Evolutionary conservation across 1,140 invertebrate genomes (phyloP), one percentile per base, ranked within the genome.

Genomic region (Drosophila burlai): DNA sequence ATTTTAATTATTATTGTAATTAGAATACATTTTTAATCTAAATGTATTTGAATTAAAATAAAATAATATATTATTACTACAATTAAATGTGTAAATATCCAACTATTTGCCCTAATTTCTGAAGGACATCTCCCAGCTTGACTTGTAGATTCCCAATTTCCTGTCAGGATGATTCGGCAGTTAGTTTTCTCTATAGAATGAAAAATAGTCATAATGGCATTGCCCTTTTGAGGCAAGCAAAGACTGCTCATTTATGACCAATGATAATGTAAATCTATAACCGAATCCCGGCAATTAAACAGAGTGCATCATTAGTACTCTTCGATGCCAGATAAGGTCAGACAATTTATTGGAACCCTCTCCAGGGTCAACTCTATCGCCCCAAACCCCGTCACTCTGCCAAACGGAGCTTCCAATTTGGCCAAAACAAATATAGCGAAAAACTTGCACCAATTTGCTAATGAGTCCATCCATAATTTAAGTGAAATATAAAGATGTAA

Each of bases 401-500:
- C 5, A 4, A 40, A 0, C 4, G 24, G 21, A 36, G 15, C 7
- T 36, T 16, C 31, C 31, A 16, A 46, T 55, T 68, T 54, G 47
- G 24, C n/a, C 47, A 71, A 71, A 67, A 71, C 31, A 61, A 66
- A 62, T 47, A 43, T 34, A 60, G 61, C 52, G 47, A 80, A 65
- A 72, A 76, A 72, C 64, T 89, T 83, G 84, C 84, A 89, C 84
- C 83, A 83, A 83, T 87, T 87, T 83, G 84, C 84, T 83, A 89
- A 87, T 89, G 77, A 64, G 65, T 66, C 34, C 69, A 79, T 81
- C 75, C 75, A 77, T 77, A 77, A 72, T 59, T 78, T 73, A 73
- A 61, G 43, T 72, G 31, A 72, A 43, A 73, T 52, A 73, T 73
- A 73, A 72, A 72, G 59, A 73, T 71, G 76, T 65, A 75, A 46